These are phyloP conservation scores for Alouatta palliata DNA, from an alignment of 2,113 vertebrate genomes.

Conservation along the genomic window DNA sequence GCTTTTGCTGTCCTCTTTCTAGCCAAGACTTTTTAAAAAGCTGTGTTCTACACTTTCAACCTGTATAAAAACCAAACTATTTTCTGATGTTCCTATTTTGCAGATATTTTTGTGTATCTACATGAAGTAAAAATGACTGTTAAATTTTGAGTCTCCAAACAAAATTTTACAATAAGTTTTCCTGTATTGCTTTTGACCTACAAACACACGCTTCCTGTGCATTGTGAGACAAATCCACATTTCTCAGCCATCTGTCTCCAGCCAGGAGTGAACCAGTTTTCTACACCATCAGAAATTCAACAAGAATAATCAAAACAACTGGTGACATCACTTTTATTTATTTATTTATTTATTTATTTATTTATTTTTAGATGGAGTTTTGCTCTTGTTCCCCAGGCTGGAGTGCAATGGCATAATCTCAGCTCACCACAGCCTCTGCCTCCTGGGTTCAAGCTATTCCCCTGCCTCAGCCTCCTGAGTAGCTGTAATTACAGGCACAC, in stretches of 20 bases:
- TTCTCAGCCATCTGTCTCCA: neutral
- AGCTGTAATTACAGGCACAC: no score
- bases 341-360: neutral
- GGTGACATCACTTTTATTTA: neutral
- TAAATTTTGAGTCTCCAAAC: conserved; percentile 8
- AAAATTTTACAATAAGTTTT: conserved; percentile 31
- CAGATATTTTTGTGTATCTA: neutral
- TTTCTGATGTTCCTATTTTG: conserved; percentile 44
- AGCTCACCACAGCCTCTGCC: no score
- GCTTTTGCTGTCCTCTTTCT: neutral
- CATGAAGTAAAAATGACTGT: neutral
- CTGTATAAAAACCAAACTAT: conserved; percentile 44
- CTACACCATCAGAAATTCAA: neutral
- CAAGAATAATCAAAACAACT: neutral
- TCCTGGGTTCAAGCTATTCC: no score
- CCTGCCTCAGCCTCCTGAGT: no score
- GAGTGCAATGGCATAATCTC: no score
- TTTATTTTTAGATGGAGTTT: no score
- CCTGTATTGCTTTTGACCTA: neutral
- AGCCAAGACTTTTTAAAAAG: conserved; percentile 26
- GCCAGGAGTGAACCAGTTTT: neutral
- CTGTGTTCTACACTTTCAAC: conserved; percentile 4
- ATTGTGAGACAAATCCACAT: neutral
- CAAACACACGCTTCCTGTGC: neutral
- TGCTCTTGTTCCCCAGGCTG: no score